A percentile compares a stretch with the other conserved stretches of the same genome.
Evolutionary conservation across 2,797 vertebrate species (phyloP).

Genomic region (Bovichtus diacanthus): DNA sequence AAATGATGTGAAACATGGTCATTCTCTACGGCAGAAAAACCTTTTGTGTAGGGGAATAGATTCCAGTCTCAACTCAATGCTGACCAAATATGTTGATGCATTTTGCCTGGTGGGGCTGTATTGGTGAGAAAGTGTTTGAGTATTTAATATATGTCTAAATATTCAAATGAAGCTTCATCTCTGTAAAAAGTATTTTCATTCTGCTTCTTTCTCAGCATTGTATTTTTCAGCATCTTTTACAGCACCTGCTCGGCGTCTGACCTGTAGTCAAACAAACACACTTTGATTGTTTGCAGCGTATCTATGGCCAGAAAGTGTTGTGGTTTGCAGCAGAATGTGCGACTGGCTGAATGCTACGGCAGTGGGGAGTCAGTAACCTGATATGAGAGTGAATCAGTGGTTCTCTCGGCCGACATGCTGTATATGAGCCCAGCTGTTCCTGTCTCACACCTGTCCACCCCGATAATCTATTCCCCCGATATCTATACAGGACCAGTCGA

Average conservation of each 20-base stretch:
- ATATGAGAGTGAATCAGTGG: constrained; percentile 64
- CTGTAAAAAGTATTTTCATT: constrained; percentile 20
- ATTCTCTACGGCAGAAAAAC: background rate
- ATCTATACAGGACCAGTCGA: constrained; percentile 1
- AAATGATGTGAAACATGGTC: background rate
- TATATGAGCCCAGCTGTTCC: constrained; percentile 70
- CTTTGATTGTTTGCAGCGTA: constrained; percentile 21
- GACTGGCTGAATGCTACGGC: constrained; percentile 33
- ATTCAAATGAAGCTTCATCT: background rate
- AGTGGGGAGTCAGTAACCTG: constrained; percentile 58
- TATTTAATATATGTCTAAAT: background rate
- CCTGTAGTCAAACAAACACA: constrained; percentile 39
- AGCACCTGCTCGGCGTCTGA: constrained; percentile 48
- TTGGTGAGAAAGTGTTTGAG: background rate
- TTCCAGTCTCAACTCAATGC: background rate
- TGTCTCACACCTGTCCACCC: constrained; percentile 51
- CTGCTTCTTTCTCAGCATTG: constrained; percentile 34
- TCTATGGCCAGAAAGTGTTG: constrained; percentile 15
- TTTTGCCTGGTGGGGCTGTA: background rate
- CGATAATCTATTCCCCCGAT: background rate
- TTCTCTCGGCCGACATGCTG: constrained; percentile 56
- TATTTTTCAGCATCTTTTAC: constrained; percentile 20
- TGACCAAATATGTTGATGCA: background rate
- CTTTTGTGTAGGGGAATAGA: background rate
- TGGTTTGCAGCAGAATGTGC: constrained; percentile 34